These are phyloP conservation scores for Myxocyprinus asiaticus DNA, from an alignment of 2,113 vertebrate genomes.

Conservation along the genomic window DNA sequence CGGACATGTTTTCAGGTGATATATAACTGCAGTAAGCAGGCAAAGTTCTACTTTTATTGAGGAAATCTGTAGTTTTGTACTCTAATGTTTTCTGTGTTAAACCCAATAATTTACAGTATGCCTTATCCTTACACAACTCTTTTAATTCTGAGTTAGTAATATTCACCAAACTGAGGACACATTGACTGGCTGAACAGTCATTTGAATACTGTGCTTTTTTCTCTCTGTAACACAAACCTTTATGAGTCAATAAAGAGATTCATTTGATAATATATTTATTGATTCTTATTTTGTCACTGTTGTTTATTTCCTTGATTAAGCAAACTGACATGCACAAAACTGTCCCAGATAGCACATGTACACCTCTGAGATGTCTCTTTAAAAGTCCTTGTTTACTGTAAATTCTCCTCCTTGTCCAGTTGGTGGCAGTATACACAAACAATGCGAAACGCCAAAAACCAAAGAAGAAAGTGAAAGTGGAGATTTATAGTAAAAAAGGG, in stretches of 20 bases:
- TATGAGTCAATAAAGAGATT: constrained; percentile 40
- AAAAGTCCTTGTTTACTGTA: too few relatives aligned
- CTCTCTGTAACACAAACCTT: constrained; percentile 31
- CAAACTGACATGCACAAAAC: not conserved
- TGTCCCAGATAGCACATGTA: too few relatives aligned
- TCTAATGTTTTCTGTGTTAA: constrained; percentile 21
- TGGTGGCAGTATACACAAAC: too few relatives aligned
- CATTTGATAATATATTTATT: not conserved
- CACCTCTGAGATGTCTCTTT: too few relatives aligned
- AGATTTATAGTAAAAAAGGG: too few relatives aligned
- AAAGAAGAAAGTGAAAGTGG: too few relatives aligned
- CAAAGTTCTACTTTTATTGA: constrained; percentile 13
- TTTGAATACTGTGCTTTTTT: constrained; percentile 53
- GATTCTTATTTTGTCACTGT: constrained; percentile 15
- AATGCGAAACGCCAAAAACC: too few relatives aligned
- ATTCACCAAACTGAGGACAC: constrained; percentile 17
- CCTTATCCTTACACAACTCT: constrained; percentile 45
- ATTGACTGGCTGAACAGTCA: constrained; percentile 27
- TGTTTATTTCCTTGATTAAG: not conserved
- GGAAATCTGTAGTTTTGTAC: constrained; percentile 15
- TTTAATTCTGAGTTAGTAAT: constrained; percentile 22
- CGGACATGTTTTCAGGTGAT: too few relatives aligned
- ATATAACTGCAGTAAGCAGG: not conserved
- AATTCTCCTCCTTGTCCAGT: too few relatives aligned
- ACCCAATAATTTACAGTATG: constrained; percentile 42